Evolutionary conservation across 2,888 invertebrate species (phyloP).

Genomic region (Eledone cirrhosa): DNA sequence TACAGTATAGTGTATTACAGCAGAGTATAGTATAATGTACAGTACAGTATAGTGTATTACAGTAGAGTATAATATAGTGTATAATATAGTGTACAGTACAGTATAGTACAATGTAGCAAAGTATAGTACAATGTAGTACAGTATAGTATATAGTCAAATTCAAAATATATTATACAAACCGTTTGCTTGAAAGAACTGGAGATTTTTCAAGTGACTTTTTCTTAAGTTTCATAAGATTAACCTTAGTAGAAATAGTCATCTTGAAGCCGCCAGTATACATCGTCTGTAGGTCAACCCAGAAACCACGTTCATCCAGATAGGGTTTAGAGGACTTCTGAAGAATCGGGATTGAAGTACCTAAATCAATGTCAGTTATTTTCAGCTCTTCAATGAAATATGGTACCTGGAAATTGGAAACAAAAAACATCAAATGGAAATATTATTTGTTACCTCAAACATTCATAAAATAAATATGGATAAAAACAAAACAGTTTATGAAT

Average conservation of each 20-base stretch:
- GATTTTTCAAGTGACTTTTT: constrained; percentile 36
- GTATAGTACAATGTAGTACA: too few species aligned
- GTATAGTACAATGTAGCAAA: too few species aligned
- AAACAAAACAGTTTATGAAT: too few species aligned
- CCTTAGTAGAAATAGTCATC: constrained; percentile 86
- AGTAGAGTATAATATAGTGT: too few species aligned
- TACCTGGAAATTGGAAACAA: constrained; percentile 64
- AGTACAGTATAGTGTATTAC: too few species aligned
- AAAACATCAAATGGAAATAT: neutral
- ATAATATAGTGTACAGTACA: too few species aligned
- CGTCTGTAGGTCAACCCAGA: constrained; percentile 88
- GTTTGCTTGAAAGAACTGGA: constrained; percentile 16
- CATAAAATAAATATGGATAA: neutral
- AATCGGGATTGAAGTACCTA: constrained; percentile 70
- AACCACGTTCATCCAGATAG: constrained; percentile 79
- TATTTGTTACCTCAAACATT: neutral
- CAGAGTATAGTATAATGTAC: too few species aligned
- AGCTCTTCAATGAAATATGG: constrained; percentile 90
- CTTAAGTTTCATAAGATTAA: constrained; percentile 80
- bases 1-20: too few species aligned
- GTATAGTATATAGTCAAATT: too few species aligned
- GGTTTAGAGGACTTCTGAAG: constrained; percentile 70
- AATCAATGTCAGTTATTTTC: constrained; percentile 77
- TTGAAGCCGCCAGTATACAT: constrained; percentile 78
- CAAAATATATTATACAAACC: neutral